A percentile compares a stretch with the other conserved stretches of the same genome.
Conservation (phyloP, 2,797 vertebrate genomes). For the Notoglanidium macrostoma region DNA sequence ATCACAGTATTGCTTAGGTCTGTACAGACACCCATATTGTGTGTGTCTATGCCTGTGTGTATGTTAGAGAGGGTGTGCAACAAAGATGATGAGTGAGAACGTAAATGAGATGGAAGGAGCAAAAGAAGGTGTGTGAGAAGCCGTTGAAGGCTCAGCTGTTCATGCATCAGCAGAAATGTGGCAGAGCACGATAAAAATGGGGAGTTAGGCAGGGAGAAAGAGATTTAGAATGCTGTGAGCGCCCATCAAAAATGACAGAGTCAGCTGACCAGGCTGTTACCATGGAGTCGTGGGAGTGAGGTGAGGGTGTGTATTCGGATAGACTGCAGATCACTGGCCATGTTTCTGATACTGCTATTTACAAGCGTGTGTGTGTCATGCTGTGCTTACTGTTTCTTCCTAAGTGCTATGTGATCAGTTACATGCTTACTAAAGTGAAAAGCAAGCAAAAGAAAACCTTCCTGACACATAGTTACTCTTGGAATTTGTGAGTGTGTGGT, state of each 20-base stretch:
- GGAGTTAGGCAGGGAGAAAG: constrained; percentile 14
- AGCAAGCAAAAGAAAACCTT: neutral
- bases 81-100: constrained; percentile 12
- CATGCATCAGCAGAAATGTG: constrained; percentile 47
- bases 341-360: constrained; percentile 37
- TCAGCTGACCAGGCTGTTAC: constrained; percentile 65
- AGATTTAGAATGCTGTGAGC: constrained; percentile 55
- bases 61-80: neutral
- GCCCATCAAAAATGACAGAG: constrained; percentile 61
- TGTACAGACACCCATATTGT: constrained; percentile 10
- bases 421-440: neutral
- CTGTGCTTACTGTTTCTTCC: neutral
- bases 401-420: neutral
- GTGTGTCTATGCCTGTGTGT: neutral
- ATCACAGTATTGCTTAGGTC: neutral
- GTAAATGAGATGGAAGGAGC: constrained; percentile 16
- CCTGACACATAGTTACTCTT: neutral
- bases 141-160: constrained; percentile 43
- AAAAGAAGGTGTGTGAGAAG: constrained; percentile 24
- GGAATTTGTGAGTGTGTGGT: constrained; percentile 1
- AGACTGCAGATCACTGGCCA: constrained; percentile 20
- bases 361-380: neutral
- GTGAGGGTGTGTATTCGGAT: constrained; percentile 34
- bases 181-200: constrained; percentile 38
- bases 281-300: constrained; percentile 63